Evolutionary conservation across 2,113 vertebrate genomes (phyloP), one percentile per base, ranked within the genome.

Genomic region (Phaethornis superciliosus): DNA sequence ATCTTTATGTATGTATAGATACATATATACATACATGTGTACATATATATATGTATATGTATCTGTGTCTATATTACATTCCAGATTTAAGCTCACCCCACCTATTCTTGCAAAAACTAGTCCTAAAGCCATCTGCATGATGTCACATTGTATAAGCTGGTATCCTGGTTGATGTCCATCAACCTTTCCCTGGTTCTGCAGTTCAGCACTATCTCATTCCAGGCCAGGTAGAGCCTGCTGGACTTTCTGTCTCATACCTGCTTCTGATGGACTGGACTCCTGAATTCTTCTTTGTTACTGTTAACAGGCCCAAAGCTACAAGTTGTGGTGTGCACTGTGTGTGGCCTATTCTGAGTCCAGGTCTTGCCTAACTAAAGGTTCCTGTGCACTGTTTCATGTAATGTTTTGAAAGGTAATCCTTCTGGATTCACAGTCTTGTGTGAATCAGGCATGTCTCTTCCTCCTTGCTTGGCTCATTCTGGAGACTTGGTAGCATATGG

Each of bases 321-420:
- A 2, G 9, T 51, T 35, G 37, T 15, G 28, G n/a, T 26, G 12
- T 51, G 8, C 12, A 11, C 19, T 54, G 1, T 52, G 44, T 0
- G 0, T 80, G 24, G 15, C 11, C 26, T 65, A 1, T 71, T 92
- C 51, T 46, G 22, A 59, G 30, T 81, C 15, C 13, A 63, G 2
- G 18, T 79, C 12, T 84, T 84, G 6, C 6, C 15, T 69, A 59
- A 47, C 54, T 52, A 44, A n/a, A 32, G 1, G 3, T 65, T 86
- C 2, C 12, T 51, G 1, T 81, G 24, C 7, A 0, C 35, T 20
- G 4, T 78, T 84, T 89, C 17, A 2, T 56, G 27, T 58, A 44
- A 22, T 71, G 17, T 26, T 42, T 1, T 65, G 24, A 35, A n/a
- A 64, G 35, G 40, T 19, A 74, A 35, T 55, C 18, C 16, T 35